Base-by-base conservation (phyloP, 1,140 invertebrate genomes). In the Aleiodes sp. region DNA sequence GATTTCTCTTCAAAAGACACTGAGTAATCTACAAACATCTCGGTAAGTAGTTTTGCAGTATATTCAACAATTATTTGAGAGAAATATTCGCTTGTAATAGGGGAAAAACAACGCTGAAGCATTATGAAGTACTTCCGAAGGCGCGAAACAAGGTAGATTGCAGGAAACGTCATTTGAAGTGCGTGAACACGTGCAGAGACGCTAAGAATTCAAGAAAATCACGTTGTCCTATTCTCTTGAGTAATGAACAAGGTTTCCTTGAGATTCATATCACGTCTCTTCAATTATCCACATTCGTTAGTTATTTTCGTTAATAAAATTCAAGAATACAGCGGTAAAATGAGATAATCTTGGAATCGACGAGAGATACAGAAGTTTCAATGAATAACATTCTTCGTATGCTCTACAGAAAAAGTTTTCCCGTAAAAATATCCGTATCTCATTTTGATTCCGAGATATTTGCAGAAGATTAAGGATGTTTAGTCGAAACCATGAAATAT, bases 241-340 rank as follows among this genome's bases (percentile, higher is more conserved):
- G 65, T 9, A 56, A 74, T 10, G 63, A 70, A 3, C 77, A 82
- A 70, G 80, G 78, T 26, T 60, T 82, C 21, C n/a, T 84, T 31
- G 81, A 84, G 64, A 65, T 84, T 63, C 79, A 82, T 16, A 74
- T 83, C 12, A 43, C 77, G 26, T 71, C 70, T 4, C 59, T 84
- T 6, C 77, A 80, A 35, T 73, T 83, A 26, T 79, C 76, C 1
- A 73, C 74, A 19, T 72, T 70, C 43, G 81, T 83, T 57, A 78
- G 72, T 78, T 57, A 46, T 71, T 66, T 41, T 14, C 21, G 6
- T 43, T 43, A 71, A 33, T 26, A 35, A 37, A 16, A 65, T 14
- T 62, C 12, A 59, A 33, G 9, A 33, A 33, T 33, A n/a, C n/a
- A n/a, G n/a, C n/a, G n/a, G n/a, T n/a, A n/a, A n/a, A n/a, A n/a